These are phyloP conservation scores for Zosterops lateralis DNA, from an alignment of 2,113 vertebrate species.

Conservation along the genomic window DNA sequence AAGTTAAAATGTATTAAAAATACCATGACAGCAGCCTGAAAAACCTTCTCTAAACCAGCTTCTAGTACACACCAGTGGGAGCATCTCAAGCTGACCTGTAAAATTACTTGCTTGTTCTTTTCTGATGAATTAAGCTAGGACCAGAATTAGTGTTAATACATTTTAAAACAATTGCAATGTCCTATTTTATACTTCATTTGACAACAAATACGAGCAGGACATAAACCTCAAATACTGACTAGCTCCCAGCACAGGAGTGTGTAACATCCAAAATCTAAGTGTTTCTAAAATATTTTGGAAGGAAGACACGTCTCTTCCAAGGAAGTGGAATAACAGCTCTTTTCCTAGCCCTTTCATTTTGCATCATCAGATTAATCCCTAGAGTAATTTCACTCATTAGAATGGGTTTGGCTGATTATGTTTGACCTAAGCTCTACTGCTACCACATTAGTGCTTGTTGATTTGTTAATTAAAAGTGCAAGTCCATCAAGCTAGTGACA, in stretches of 20 bases:
- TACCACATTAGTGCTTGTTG: background rate
- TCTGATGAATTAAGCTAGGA: background rate
- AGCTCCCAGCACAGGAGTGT: background rate
- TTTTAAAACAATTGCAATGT: background rate
- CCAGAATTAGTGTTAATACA: background rate
- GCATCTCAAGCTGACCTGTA: background rate
- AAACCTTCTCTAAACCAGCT: background rate
- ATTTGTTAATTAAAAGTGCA: conserved; percentile 60
- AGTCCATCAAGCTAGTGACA: conserved; percentile 44
- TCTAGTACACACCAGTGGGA: background rate
- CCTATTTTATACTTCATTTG: background rate
- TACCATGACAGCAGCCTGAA: background rate
- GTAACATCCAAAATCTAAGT: background rate
- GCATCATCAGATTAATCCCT: background rate
- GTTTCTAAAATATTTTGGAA: background rate
- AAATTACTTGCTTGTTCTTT: background rate
- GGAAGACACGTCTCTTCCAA: background rate
- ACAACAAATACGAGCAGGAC: background rate
- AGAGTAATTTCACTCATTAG: conserved; percentile 22
- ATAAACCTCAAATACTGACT: conserved; percentile 7
- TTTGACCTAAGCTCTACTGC: background rate
- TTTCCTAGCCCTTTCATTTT: background rate
- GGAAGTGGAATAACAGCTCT: background rate
- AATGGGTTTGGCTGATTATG: background rate
- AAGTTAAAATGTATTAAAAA: background rate